A percentile compares a stretch with the other conserved stretches of the same genome.
Evolutionary conservation across 2,888 invertebrate species (phyloP).

Genomic region (Parascotia fuliginaria): DNA sequence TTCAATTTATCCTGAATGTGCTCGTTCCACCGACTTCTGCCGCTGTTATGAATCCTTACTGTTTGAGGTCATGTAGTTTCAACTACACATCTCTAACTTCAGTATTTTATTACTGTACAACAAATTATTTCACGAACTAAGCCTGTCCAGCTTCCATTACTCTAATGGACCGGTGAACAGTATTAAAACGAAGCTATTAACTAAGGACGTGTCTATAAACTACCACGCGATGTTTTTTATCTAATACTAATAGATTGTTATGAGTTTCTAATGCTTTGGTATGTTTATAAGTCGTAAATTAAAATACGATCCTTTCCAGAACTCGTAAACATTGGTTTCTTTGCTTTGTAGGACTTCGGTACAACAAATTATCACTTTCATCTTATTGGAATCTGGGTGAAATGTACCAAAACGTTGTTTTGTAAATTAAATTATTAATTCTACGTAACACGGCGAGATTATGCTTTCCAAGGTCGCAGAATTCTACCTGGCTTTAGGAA

Average conservation of each 20-base stretch:
- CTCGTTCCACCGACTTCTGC: constrained; percentile 48
- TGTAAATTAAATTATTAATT: constrained; percentile 39
- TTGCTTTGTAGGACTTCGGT: constrained; percentile 17
- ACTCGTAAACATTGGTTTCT: constrained; percentile 27
- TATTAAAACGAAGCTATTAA: constrained; percentile 27
- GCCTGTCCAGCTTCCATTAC: constrained; percentile 21
- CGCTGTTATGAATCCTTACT: constrained; percentile 46
- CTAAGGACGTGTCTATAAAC: constrained; percentile 19
- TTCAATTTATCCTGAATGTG: constrained; percentile 62
- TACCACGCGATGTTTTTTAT: constrained; percentile 18
- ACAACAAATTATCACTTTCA: constrained; percentile 34
- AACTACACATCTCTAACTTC: background rate
- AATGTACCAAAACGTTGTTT: constrained; percentile 27
- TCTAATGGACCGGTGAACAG: constrained; percentile 31
- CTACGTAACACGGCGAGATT: constrained; percentile 37
- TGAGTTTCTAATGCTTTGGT: constrained; percentile 21
- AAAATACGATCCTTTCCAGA: constrained; percentile 11
- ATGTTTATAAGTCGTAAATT: constrained; percentile 32
- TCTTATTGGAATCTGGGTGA: constrained; percentile 28
- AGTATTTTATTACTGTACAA: constrained; percentile 9
- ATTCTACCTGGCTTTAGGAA: constrained; percentile 51
- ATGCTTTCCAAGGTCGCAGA: constrained; percentile 59
- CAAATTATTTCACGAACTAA: constrained; percentile 24
- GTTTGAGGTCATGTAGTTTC: constrained; percentile 38
- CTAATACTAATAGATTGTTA: constrained; percentile 23